Conservation (phyloP, 1,140 invertebrate genomes). For the Drosophila lacteicornis region DNA sequence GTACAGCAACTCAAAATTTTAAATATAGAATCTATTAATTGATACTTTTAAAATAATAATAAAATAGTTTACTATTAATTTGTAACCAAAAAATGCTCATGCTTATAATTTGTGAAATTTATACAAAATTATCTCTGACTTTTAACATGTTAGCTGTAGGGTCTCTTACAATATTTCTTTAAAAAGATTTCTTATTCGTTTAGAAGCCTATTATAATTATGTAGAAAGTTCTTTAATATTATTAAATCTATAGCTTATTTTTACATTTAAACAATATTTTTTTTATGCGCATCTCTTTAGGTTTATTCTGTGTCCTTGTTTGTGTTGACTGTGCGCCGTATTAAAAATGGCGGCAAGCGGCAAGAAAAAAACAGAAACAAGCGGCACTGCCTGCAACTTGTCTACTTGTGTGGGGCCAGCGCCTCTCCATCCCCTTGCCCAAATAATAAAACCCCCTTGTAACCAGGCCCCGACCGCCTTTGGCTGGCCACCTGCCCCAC, state of each 20-base stretch:
- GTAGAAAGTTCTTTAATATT: no score
- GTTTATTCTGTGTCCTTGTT: constrained; percentile 10
- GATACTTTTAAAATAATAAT: no score
- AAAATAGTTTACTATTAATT: no score
- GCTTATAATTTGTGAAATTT: background rate
- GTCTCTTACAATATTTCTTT: background rate
- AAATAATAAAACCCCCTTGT: constrained; percentile 3
- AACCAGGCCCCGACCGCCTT: constrained; percentile 9
- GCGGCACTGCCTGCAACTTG: constrained; percentile 62
- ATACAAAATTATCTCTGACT: background rate
- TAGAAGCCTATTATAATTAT: no score
- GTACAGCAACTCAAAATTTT: no score
- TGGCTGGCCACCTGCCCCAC: constrained; percentile 50
- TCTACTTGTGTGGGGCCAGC: constrained; percentile 14
- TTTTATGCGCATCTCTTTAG: background rate
- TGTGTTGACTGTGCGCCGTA: constrained; percentile 56
- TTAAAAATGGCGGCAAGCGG: constrained; percentile 79
- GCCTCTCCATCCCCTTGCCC: background rate
- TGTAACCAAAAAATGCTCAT: no score
- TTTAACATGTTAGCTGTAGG: background rate
- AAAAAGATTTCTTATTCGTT: background rate
- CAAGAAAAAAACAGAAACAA: constrained; percentile 38
- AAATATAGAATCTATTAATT: no score
- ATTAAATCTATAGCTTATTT: background rate
- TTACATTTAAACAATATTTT: background rate